Conservation (phyloP, 37 sponge, comb jelly and placozoan genomes). For the Beroe forskalii region DNA sequence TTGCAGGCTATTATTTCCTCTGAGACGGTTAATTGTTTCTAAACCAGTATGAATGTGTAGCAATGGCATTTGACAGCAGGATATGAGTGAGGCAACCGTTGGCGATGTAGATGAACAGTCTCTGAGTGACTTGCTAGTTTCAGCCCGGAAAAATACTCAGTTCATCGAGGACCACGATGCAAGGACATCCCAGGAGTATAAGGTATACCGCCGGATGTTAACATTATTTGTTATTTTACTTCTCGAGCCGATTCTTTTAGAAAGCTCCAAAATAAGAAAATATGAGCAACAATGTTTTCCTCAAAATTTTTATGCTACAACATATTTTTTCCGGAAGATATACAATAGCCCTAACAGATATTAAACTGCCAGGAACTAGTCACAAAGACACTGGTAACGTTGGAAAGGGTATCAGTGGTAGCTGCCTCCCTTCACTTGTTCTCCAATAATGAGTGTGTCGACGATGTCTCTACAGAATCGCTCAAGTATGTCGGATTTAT, state of each 20-base stretch:
- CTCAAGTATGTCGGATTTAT: slow-evolving; percentile 52
- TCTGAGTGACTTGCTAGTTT: background rate
- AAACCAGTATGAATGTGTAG: no score
- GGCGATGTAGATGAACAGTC: slow-evolving; percentile 19
- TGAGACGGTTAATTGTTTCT: no score
- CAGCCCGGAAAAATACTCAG: slow-evolving; percentile 11
- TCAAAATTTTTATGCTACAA: no score
- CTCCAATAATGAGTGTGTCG: slow-evolving; percentile 35
- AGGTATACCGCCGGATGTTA: no score
- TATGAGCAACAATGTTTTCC: no score
- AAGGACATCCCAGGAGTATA: slow-evolving; percentile 41
- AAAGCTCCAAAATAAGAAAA: no score
- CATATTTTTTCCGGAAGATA: no score
- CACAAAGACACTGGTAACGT: background rate
- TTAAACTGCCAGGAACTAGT: slow-evolving; percentile 3
- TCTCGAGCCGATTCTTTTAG: no score
- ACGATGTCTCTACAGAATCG: slow-evolving; percentile 48
- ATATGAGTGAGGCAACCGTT: slow-evolving; percentile 18
- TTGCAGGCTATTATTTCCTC: no score
- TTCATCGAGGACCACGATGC: slow-evolving; percentile 44
- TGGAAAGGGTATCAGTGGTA: slow-evolving; percentile 19
- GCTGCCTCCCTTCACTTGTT: slow-evolving; percentile 27
- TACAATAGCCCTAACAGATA: no score
- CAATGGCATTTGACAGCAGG: background rate
- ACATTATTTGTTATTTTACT: no score